Base-by-base conservation (phyloP, 2,888 invertebrate species). In the Pterobdella sp. region DNA sequence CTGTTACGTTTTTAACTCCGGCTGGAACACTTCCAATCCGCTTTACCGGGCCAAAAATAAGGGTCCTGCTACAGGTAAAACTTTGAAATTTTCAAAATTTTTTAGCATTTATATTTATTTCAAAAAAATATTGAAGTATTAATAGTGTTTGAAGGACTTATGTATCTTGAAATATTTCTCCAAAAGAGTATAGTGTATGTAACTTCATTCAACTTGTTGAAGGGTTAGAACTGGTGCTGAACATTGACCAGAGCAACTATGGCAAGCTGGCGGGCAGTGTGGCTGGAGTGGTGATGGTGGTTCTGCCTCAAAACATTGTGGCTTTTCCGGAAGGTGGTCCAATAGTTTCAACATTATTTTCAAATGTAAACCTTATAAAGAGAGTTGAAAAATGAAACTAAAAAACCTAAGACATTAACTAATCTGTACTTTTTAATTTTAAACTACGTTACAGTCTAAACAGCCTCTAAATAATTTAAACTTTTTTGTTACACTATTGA, bases 1-100 rank as follows among this genome's bases (percentile, higher is more conserved):
- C 67, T 75, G 75, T 60, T 75, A 63, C 52, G 68, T 75, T 22
- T 75, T 75, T 68, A 75, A 75, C 69, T 74, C 75, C n/a, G 75
- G 75, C 22, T 75, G 75, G 75, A 72, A 74, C 34, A 31, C 66
- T n/a, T 72, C 72, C 4, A 29, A n/a, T 3, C 32, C 49, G 22
- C 22, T 72, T 22, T 2, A 7, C 34, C 31, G 0, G 34, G 70
- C 70, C 52, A 70, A 26, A 26, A 63, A 31, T 63, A 36, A 26
- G 31, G 72, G 63, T 4, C 72, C 37, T n/a, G 35, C 26, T 22
- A 35, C n/a, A 26, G 72, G 72, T 64, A 34, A 64, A n/a, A 32
- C 70, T 32, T n/a, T n/a, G 18, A 4, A 3, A 14, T 3, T 26
- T 26, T 56, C 60, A 14, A 14, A 56, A 26, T 56, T 42, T 42